Evolutionary conservation across 2,797 vertebrate genomes (phyloP).

Genomic region (Xiphorhynchus erythropygius): DNA sequence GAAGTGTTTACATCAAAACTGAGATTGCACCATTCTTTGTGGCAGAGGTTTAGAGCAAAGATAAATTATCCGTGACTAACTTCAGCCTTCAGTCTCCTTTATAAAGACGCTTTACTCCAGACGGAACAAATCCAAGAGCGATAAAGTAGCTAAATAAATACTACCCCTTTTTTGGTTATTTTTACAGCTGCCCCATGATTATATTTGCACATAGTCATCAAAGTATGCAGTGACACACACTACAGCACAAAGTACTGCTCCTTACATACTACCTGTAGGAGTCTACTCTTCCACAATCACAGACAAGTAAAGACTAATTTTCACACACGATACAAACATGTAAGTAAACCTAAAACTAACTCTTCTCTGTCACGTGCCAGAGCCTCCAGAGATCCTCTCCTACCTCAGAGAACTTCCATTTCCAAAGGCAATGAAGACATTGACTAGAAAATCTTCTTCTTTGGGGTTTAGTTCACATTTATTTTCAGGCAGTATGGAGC

Average conservation of each 20-base stretch:
- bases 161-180: background rate
- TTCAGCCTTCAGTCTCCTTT: background rate
- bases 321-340: background rate
- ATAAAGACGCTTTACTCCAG: background rate
- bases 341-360: background rate
- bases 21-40: background rate
- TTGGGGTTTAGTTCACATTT: fast-evolving
- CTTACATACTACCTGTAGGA: background rate
- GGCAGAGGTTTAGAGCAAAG: background rate
- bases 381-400: background rate
- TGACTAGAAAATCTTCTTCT: background rate
- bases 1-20: background rate
- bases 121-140: background rate
- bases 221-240: background rate
- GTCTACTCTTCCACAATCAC: background rate
- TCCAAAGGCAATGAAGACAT: background rate
- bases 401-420: background rate
- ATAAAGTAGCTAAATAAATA: background rate
- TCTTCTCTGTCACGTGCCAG: background rate
- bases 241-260: background rate
- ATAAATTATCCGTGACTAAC: background rate
- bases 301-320: background rate
- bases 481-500: background rate
- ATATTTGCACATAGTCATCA: background rate
- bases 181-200: background rate